Percentiles rank a stretch among this genome's conserved stretches.
These are phyloP conservation scores for Folsomia manolachei DNA, from an alignment of 2,888 invertebrate species.

Conservation along the genomic window DNA sequence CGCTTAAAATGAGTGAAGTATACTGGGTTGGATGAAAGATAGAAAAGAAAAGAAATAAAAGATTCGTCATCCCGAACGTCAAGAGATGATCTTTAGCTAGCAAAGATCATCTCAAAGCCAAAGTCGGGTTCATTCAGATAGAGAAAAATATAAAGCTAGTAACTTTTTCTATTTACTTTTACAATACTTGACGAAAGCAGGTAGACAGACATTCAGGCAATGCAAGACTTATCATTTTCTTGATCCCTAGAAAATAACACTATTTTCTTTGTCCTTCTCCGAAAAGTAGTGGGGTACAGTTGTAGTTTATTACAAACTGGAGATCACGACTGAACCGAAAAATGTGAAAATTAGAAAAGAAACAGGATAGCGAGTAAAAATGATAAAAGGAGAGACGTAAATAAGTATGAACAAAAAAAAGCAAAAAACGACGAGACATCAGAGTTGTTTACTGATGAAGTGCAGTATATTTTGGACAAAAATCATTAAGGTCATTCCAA, in stretches of 20 bases:
- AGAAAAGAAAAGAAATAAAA: neutral
- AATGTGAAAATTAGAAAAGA: neutral
- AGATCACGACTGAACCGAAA: too few relatives aligned
- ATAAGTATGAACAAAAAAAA: neutral
- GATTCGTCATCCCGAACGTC: neutral
- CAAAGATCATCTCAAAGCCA: neutral
- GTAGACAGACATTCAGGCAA: too few relatives aligned
- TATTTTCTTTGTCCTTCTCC: too few relatives aligned
- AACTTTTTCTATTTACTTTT: too few relatives aligned
- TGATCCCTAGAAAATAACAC: too few relatives aligned
- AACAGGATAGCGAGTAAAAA: neutral
- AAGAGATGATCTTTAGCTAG: neutral
- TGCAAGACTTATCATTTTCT: too few relatives aligned
- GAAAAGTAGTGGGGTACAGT: too few relatives aligned
- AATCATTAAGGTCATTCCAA: neutral
- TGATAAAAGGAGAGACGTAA: neutral
- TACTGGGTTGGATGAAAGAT: neutral
- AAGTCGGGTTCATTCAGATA: neutral
- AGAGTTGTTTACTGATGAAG: too few relatives aligned
- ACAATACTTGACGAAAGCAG: too few relatives aligned
- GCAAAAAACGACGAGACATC: neutral
- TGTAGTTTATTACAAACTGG: too few relatives aligned
- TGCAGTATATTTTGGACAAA: too few relatives aligned
- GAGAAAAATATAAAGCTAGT: too few relatives aligned
- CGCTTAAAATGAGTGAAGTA: neutral